Percentiles rank a stretch among this genome's conserved stretches.
Evolutionary conservation across 2,888 invertebrate genomes (phyloP).

Genomic region (Caenorhabditis sinica): DNA sequence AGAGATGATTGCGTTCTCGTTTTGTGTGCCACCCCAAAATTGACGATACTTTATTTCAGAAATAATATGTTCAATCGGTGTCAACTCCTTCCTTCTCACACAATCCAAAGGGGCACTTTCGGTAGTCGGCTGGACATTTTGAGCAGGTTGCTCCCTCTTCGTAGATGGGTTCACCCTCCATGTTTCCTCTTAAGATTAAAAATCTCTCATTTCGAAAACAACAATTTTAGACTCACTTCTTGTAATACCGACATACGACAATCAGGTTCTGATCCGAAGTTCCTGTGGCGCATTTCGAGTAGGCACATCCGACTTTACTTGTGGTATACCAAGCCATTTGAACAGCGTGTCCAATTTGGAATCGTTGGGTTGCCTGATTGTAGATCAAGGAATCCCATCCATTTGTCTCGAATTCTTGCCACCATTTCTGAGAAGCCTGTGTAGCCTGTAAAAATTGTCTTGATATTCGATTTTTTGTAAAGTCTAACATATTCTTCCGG

Average conservation of each 20-base stretch:
- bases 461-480: background rate
- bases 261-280: slow-evolving; percentile 39
- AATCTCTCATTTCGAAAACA: background rate
- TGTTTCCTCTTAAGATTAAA: slow-evolving; percentile 56
- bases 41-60: slow-evolving; percentile 15
- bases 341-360: slow-evolving; percentile 51
- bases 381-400: slow-evolving; percentile 55
- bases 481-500: slow-evolving; percentile 43
- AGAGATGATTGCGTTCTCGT: background rate
- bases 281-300: slow-evolving; percentile 35
- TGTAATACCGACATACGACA: slow-evolving; percentile 53
- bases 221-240: slow-evolving; percentile 18
- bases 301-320: slow-evolving; percentile 58
- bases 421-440: slow-evolving; percentile 41
- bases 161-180: slow-evolving; percentile 50
- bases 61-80: slow-evolving; percentile 3
- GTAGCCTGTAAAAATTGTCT: slow-evolving; percentile 40
- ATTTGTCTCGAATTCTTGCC: slow-evolving; percentile 47
- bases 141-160: slow-evolving; percentile 50
- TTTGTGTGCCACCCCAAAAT: background rate
- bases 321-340: slow-evolving; percentile 61
- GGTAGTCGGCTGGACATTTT: slow-evolving; percentile 44
- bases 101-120: slow-evolving; percentile 38
- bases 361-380: slow-evolving; percentile 34
- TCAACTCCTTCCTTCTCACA: slow-evolving; percentile 43